These are phyloP conservation scores for Semaprochilodus insignis DNA, from an alignment of 2,797 vertebrate genomes.

Conservation along the genomic window DNA sequence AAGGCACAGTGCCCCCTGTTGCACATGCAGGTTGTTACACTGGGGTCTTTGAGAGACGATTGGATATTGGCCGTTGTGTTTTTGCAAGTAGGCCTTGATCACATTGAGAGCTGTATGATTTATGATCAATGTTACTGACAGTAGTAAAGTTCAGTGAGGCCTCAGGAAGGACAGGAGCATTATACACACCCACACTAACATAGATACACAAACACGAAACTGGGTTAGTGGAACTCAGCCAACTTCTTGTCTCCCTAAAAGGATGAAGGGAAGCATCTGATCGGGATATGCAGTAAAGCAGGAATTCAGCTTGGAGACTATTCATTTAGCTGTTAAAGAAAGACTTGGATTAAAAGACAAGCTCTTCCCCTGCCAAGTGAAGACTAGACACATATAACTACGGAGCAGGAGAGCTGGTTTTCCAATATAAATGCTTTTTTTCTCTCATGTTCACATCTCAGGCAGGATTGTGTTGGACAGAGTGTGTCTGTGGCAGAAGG, in stretches of 20 bases:
- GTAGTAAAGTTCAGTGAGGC: not conserved
- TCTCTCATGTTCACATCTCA: constrained; percentile 25
- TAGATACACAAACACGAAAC: constrained; percentile 22
- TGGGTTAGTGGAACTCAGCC: constrained; percentile 24
- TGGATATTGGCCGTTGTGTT: not conserved
- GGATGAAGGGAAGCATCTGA: constrained; percentile 53
- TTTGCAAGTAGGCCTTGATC: constrained; percentile 9
- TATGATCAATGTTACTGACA: not conserved
- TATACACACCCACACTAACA: constrained; percentile 16
- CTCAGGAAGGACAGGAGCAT: not conserved
- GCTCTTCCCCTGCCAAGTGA: constrained; percentile 14
- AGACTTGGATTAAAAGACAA: not conserved
- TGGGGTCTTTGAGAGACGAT: not conserved
- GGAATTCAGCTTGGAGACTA: constrained; percentile 28
- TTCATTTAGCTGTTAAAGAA: constrained; percentile 45
- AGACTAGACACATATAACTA: constrained; percentile 33
- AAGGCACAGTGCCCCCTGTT: constrained; percentile 46
- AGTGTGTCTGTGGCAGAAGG: not conserved
- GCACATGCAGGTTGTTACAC: not conserved
- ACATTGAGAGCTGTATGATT: not conserved
- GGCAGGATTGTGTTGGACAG: not conserved
- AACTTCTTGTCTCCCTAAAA: constrained; percentile 25
- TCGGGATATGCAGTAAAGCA: constrained; percentile 38
- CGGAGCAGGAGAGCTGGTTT: constrained; percentile 22
- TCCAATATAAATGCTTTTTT: constrained; percentile 38